Evolutionary conservation across 2,113 vertebrate species (phyloP).

Genomic region (Elanus axillaris): DNA sequence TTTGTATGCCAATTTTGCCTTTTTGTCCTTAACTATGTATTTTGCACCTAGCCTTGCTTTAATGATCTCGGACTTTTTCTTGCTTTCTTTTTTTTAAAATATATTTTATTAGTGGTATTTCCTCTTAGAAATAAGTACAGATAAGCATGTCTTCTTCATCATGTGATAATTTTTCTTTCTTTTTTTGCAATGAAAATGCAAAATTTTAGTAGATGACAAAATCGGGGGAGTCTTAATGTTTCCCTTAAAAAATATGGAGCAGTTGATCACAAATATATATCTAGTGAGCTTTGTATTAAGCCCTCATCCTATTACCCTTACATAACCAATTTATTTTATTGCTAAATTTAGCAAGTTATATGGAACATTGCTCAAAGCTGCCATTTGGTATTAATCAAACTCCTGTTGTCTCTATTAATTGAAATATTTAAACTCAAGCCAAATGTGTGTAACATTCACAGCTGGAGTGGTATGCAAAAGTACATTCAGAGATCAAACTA

Average conservation of each 20-base stretch:
- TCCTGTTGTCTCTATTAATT: slow-evolving; percentile 79
- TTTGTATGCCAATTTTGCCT: neutral
- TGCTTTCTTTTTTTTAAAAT: neutral
- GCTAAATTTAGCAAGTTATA: slow-evolving; percentile 75
- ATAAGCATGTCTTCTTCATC: neutral
- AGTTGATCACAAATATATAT: slow-evolving; percentile 38
- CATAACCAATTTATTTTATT: slow-evolving; percentile 76
- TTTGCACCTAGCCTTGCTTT: neutral
- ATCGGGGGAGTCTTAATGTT: neutral
- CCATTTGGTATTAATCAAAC: slow-evolving; percentile 77
- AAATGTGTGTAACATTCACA: slow-evolving; percentile 49
- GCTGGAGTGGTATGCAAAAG: slow-evolving; percentile 41
- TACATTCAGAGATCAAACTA: slow-evolving; percentile 42
- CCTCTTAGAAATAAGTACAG: neutral
- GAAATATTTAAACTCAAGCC: slow-evolving; percentile 75
- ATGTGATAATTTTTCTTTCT: neutral
- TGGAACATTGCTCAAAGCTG: slow-evolving; percentile 77
- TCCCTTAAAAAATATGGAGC: neutral
- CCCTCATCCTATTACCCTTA: slow-evolving; percentile 62
- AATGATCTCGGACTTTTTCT: neutral
- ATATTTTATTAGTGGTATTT: neutral
- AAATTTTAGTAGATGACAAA: neutral
- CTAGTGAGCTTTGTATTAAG: slow-evolving; percentile 56
- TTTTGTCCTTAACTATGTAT: neutral
- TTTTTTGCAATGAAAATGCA: neutral